Conservation (phyloP, 2,797 vertebrate genomes). For the Alauda arvensis region DNA sequence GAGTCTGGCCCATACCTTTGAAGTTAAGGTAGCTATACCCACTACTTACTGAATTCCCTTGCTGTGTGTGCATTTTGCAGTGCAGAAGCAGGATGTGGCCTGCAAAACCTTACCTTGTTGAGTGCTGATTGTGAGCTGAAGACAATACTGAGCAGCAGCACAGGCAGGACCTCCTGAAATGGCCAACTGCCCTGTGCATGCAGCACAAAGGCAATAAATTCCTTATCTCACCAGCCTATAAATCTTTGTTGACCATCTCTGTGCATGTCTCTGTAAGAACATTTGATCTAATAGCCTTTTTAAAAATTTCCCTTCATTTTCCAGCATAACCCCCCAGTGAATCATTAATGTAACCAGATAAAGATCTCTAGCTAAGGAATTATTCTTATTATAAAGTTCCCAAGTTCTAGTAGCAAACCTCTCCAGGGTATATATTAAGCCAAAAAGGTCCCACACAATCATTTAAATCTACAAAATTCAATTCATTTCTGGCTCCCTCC, state of each 20-base stretch:
- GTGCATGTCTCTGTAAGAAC: neutral
- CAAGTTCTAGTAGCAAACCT: constrained; percentile 37
- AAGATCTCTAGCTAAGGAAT: constrained; percentile 61
- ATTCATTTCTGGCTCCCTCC: constrained; percentile 59
- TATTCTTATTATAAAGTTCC: constrained; percentile 57
- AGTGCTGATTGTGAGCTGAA: neutral
- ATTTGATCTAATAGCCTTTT: constrained; percentile 47
- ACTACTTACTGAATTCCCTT: neutral
- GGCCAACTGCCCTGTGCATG: neutral
- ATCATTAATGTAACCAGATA: constrained; percentile 62
- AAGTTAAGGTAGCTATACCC: neutral
- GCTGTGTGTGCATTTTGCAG: neutral
- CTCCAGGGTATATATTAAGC: constrained; percentile 57
- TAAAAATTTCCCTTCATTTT: constrained; percentile 45
- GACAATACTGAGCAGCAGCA: accelerated
- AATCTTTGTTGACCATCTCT: constrained; percentile 58
- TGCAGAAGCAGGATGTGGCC: neutral
- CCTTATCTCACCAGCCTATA: neutral
- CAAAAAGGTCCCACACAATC: constrained; percentile 54
- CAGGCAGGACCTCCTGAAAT: neutral
- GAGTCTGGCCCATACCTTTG: neutral
- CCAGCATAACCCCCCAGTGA: constrained; percentile 24
- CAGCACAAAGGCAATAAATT: constrained; percentile 6
- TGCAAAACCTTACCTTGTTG: neutral
- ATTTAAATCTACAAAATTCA: constrained; percentile 60